These are phyloP conservation scores for Suricata suricatta DNA, from an alignment of 2,113 vertebrate genomes.

Conservation along the genomic window DNA sequence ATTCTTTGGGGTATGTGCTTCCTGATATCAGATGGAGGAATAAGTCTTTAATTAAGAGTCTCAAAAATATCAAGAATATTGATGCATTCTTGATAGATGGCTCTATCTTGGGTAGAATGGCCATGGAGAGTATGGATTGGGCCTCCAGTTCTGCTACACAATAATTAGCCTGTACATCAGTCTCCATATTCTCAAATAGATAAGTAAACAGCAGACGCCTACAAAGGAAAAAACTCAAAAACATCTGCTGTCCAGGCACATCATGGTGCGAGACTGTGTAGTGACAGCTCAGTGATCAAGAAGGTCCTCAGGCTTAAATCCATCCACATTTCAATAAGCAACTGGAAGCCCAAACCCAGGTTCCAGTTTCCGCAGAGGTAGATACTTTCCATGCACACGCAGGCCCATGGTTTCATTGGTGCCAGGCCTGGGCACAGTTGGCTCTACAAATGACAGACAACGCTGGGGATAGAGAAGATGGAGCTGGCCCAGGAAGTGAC, in stretches of 20 bases:
- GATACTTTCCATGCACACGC: not conserved
- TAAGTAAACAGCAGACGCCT: not conserved
- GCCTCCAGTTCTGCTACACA: not conserved
- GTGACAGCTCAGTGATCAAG: not conserved
- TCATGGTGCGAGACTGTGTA: not conserved
- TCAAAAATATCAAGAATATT: not conserved
- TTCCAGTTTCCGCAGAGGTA: not conserved
- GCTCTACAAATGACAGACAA: not conserved
- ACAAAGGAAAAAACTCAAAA: not conserved
- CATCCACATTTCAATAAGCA: not conserved
- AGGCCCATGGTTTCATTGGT: not conserved
- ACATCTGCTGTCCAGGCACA: not conserved
- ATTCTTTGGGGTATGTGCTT: not conserved
- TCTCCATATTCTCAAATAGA: not conserved
- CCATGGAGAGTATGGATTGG: not conserved
- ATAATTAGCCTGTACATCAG: not conserved
- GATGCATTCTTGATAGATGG: not conserved
- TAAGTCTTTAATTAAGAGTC: not conserved
- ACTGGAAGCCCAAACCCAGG: not conserved
- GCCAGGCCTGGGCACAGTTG: not conserved
- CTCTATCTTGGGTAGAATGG: not conserved
- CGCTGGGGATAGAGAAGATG: not conserved
- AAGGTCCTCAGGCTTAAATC: not conserved
- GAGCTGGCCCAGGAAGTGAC: slow-evolving; percentile 14
- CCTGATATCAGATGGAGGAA: not conserved